These are phyloP conservation scores for Manis javanica DNA, from an alignment of 2,797 vertebrate species.

Conservation along the genomic window DNA sequence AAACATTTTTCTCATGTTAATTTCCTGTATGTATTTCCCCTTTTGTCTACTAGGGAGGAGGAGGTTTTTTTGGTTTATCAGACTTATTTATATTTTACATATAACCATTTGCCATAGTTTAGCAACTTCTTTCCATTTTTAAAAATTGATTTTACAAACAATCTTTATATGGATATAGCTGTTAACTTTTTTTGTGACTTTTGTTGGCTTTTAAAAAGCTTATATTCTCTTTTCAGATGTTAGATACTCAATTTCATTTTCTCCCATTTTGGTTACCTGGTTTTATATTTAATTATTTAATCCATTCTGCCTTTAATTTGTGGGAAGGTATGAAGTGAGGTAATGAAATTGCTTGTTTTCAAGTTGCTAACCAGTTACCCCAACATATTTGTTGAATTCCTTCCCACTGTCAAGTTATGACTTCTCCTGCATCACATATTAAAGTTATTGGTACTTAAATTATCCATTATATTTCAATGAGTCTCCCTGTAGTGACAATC, in stretches of 20 bases:
- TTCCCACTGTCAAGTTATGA: not conserved
- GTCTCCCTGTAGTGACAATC: not conserved
- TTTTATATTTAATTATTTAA: constrained; percentile 42
- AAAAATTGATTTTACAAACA: constrained; percentile 10
- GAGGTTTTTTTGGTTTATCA: not conserved
- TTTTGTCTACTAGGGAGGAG: not conserved
- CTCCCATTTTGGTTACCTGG: not conserved
- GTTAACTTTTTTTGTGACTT: not conserved
- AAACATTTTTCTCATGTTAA: not conserved
- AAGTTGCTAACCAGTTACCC: constrained; percentile 3
- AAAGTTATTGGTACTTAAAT: constrained; percentile 8
- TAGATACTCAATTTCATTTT: constrained; percentile 1
- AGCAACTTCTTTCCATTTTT: not conserved
- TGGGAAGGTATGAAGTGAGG: not conserved
- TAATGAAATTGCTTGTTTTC: constrained; percentile 30
- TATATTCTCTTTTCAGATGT: constrained; percentile 11
- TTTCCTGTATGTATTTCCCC: not conserved
- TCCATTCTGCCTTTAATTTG: not conserved
- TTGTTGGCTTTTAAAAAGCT: not conserved
- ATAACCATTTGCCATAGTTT: constrained; percentile 27
- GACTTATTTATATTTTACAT: constrained; percentile 5
- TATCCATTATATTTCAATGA: not conserved
- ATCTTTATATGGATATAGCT: not conserved
- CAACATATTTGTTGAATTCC: not conserved
- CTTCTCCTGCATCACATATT: not conserved